Conservation (phyloP, 2,888 invertebrate genomes). For the Dryomyza anilis region DNA sequence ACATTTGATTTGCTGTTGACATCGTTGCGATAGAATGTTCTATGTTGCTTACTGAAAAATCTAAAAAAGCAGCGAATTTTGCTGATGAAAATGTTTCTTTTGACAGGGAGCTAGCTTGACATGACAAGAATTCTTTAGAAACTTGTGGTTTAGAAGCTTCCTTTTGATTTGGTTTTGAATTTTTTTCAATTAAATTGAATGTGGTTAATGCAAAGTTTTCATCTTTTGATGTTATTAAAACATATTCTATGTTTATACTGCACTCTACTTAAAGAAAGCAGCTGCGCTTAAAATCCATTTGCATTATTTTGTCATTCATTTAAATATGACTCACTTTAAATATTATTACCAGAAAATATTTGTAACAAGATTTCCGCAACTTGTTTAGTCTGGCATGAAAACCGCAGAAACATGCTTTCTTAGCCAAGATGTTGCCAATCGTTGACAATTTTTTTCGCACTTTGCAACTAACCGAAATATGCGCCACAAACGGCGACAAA, state of each 20-base stretch:
- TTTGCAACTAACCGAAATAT: background rate
- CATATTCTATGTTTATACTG: background rate
- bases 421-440: conserved; percentile 4
- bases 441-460: no score
- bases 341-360: background rate
- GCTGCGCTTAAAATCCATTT: no score
- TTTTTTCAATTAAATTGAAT: background rate
- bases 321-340: no score
- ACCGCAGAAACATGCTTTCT: conserved; percentile 9
- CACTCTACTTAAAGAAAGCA: no score
- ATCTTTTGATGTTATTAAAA: background rate
- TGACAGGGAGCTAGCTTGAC: background rate
- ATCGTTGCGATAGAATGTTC: conserved; percentile 1
- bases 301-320: no score
- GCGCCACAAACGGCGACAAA: no score
- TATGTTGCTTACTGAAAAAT: background rate
- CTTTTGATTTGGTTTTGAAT: background rate
- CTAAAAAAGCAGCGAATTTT: background rate
- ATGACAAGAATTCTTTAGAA: background rate
- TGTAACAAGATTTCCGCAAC: conserved; percentile 10
- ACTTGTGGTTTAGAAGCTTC: background rate
- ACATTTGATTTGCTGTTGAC: conserved; percentile 25
- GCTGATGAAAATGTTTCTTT: background rate
- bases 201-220: background rate
- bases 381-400: conserved; percentile 18